Conservation (phyloP, 2,797 vertebrate genomes). For the Channa striata region DNA sequence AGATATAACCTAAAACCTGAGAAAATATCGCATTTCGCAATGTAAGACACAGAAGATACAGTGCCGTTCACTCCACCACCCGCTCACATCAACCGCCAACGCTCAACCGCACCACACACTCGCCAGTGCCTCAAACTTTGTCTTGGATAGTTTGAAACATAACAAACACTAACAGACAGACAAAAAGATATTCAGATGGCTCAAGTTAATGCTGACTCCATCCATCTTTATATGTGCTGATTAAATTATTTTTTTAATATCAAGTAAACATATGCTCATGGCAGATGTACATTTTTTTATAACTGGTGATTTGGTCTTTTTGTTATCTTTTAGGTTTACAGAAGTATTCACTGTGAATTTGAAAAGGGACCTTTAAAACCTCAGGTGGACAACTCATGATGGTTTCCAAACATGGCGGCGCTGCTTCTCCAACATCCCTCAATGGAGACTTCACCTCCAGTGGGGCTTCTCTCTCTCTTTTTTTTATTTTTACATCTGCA, state of each 20-base stretch:
- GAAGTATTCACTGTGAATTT: slow-evolving; percentile 63
- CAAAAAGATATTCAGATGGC: slow-evolving; percentile 67
- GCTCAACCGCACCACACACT: slow-evolving; percentile 48
- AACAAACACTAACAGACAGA: slow-evolving; percentile 64
- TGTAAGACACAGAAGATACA: slow-evolving; percentile 73
- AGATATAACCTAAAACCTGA: slow-evolving; percentile 80
- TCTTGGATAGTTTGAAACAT: slow-evolving; percentile 57
- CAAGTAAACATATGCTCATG: slow-evolving; percentile 63
- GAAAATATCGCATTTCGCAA: slow-evolving; percentile 79
- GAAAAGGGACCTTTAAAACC: slow-evolving; percentile 68
- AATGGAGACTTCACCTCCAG: slow-evolving; percentile 45
- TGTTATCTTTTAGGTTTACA: slow-evolving; percentile 42
- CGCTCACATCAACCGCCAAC: slow-evolving; percentile 51
- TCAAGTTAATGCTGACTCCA: slow-evolving; percentile 33
- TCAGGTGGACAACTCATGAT: slow-evolving; percentile 66
- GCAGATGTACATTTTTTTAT: slow-evolving; percentile 52
- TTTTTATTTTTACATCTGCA: slow-evolving; percentile 65
- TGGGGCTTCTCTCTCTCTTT: slow-evolving; percentile 32
- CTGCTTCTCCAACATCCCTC: slow-evolving; percentile 62
- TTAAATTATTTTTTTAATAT: slow-evolving; percentile 50
- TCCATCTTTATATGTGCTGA: slow-evolving; percentile 64
- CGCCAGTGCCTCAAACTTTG: slow-evolving; percentile 47
- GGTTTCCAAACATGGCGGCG: slow-evolving; percentile 66
- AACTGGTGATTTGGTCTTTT: slow-evolving; percentile 45
- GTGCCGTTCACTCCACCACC: slow-evolving; percentile 60